Evolutionary conservation across 2,113 vertebrate species (phyloP).

Genomic region (Mystacornis crossleyi): DNA sequence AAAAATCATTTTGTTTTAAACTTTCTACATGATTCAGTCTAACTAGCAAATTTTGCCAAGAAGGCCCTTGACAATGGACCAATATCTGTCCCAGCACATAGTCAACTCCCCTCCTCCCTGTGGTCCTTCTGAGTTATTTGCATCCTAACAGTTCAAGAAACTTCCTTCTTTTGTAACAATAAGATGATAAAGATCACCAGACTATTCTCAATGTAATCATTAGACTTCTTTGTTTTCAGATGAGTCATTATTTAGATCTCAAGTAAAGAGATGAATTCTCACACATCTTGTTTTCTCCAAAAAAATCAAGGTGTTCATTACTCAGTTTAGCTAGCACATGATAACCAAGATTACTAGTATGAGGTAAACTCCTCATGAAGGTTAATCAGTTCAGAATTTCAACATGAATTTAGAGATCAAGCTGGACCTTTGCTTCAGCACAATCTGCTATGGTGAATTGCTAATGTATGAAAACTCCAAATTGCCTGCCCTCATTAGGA

Average conservation of each 20-base stretch:
- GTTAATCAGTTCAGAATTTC: background rate
- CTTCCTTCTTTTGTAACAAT: constrained; percentile 11
- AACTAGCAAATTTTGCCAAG: background rate
- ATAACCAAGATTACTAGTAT: background rate
- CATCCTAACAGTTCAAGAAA: background rate
- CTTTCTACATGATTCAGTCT: accelerated
- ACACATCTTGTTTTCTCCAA: background rate
- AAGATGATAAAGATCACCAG: background rate
- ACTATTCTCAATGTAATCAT: background rate
- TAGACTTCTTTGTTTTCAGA: background rate
- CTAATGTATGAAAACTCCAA: background rate
- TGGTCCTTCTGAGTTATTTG: background rate
- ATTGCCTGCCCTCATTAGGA: background rate
- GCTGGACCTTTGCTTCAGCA: background rate
- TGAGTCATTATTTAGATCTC: background rate
- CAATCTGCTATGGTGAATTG: background rate
- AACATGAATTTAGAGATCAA: background rate
- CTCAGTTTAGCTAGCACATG: background rate
- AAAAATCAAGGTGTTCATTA: background rate
- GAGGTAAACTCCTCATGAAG: background rate
- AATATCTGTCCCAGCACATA: background rate
- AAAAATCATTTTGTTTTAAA: background rate
- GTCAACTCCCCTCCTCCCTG: background rate
- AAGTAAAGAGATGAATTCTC: background rate
- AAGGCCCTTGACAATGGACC: background rate